phyloP scores from a whole-genome alignment of 30 jellyfish, hydroid and myxozoan genomes.

The Calvadosia cruxmelitensis region DNA sequence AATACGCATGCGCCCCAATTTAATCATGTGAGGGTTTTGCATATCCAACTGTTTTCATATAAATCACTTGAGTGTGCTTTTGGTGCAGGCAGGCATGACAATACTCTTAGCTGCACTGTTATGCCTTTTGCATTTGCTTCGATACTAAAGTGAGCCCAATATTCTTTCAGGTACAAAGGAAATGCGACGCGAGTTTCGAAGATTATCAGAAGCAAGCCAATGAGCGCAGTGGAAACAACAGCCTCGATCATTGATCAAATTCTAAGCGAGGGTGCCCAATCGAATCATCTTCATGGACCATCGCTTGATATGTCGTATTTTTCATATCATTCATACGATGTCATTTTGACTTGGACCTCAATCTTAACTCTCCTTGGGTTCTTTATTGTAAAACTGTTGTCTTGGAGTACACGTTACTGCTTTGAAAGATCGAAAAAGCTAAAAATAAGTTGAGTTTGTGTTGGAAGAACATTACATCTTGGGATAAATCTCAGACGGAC shows the following conservation, averaged over 20 bases:
- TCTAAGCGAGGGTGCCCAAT: neutral
- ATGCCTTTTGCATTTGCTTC: too few species aligned
- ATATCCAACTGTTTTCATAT: too few species aligned
- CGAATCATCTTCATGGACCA: neutral
- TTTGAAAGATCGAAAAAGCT: too few species aligned
- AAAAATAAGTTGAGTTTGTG: too few species aligned
- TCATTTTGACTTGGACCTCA: too few species aligned
- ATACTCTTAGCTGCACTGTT: too few species aligned
- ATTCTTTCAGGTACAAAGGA: neutral
- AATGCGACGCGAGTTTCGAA: neutral
- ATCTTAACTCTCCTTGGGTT: neutral
- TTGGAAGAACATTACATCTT: too few species aligned
- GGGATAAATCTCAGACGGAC: too few species aligned
- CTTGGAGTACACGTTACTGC: neutral
- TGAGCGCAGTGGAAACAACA: neutral
- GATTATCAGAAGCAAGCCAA: neutral
- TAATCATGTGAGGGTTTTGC: too few species aligned
- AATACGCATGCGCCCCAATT: neutral
- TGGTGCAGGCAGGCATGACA: too few species aligned
- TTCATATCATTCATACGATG: neutral
- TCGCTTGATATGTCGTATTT: neutral
- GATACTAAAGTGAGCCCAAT: too few species aligned
- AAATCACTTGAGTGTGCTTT: too few species aligned
- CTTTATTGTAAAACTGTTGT: neutral
- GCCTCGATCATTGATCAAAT: neutral